Base-by-base conservation (phyloP, 2,113 vertebrate species). In the Vicugna pacos region DNA sequence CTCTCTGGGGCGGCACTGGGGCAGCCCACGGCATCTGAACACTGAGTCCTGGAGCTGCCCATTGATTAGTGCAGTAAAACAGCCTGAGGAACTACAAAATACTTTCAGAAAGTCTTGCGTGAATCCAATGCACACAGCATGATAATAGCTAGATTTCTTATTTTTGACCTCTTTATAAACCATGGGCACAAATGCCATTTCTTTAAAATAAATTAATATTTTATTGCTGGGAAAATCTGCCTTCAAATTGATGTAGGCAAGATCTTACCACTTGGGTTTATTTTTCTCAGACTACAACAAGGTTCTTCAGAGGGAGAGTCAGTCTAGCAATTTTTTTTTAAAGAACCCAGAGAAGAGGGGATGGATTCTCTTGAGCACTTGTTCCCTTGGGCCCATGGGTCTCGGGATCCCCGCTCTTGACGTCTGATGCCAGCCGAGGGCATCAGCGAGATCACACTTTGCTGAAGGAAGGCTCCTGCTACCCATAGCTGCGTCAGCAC, bases 21-120 rank as follows among this genome's bases (percentile, higher is more conserved):
- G 81, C 73, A 81, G 69, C 38, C 93, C 93, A 89, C 88, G 84
- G 95, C 98, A 97, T 94, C 91, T 93, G 90, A 56, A 83, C 26
- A 89, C 81, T 80, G 77, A 42, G 82, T 79, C 97, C 93, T 62
- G 86, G 95, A 94, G 93, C 84, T 96, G 81, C 79, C 56, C 91
- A 97, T 97, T 97, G 96, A 98, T 98, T 94, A 96, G 95, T 83
- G 97, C 92, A 97, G 93, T 88, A 92, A 94, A 94, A 93, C 69
- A 96, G 92, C 96, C 96, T 91, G 76, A 94, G 85, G 95, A 97
- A 97, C 93, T 91, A 56, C 85, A 96, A 89, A 92, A 64, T 14
- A 93, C 93, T 96, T 35, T 92, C 12, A 76, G 95, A 91, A 93
- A 69, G 77, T 52, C 89, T 69, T 91, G 89, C 75, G 85, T 80